Percentiles rank a stretch among this genome's conserved stretches.
These are phyloP conservation scores for Biston betularia DNA, from an alignment of 2,888 invertebrate species.

Conservation along the genomic window DNA sequence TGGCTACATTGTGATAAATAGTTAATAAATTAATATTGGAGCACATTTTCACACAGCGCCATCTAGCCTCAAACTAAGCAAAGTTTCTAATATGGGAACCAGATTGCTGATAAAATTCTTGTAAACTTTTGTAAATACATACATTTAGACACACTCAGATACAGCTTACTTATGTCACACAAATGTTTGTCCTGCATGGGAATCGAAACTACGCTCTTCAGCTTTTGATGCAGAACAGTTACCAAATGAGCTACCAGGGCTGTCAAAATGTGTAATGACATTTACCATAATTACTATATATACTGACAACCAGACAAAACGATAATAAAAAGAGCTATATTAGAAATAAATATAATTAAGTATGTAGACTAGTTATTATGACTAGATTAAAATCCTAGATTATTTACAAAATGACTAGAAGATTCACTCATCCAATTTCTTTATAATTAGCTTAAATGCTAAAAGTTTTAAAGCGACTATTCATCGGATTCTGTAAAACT, in stretches of 20 bases:
- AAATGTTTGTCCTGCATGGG: too few species aligned
- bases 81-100: too few species aligned
- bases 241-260: too few species aligned
- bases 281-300: neutral
- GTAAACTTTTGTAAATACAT: too few species aligned
- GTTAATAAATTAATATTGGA: too few species aligned
- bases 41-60: too few species aligned
- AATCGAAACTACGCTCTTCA: too few species aligned
- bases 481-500: conserved; percentile 67
- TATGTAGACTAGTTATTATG: conserved; percentile 28
- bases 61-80: too few species aligned
- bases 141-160: too few species aligned
- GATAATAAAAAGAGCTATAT: neutral
- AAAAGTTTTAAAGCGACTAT: conserved; percentile 61
- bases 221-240: too few species aligned
- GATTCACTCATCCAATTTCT: conserved; percentile 67
- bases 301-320: neutral
- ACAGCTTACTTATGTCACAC: too few species aligned
- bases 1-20: conserved; percentile 5
- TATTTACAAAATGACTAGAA: conserved; percentile 72
- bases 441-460: conserved; percentile 2
- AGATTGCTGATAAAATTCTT: too few species aligned
- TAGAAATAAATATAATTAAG: neutral
- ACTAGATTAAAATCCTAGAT: conserved; percentile 51
- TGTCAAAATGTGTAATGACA: neutral